These are phyloP conservation scores for Drosophila pseudotakahashii DNA, from an alignment of 2,888 invertebrate genomes.

Conservation along the genomic window DNA sequence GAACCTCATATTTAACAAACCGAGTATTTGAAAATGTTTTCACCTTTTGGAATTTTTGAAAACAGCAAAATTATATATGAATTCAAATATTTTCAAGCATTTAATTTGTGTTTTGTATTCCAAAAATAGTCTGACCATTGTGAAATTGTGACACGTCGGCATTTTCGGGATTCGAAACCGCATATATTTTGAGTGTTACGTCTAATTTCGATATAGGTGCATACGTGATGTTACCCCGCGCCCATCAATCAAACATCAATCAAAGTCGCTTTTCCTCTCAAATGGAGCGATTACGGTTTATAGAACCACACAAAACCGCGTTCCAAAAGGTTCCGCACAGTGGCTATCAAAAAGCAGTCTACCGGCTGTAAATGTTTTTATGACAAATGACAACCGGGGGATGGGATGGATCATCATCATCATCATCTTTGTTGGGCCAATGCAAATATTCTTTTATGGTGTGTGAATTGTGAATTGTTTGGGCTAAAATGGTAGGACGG, in stretches of 20 bases:
- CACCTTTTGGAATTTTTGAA: constrained; percentile 1
- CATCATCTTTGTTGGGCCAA: constrained; percentile 1
- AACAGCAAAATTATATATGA: too few species aligned
- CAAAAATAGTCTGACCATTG: constrained; percentile 2
- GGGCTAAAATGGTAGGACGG: background rate
- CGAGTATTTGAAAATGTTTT: background rate
- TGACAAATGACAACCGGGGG: background rate
- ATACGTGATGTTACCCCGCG: constrained; percentile 29
- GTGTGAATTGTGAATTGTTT: constrained; percentile 3
- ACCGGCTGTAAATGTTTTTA: constrained; percentile 17
- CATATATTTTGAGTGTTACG: background rate
- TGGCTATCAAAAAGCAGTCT: constrained; percentile 14
- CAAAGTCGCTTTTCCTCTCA: constrained; percentile 29
- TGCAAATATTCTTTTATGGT: constrained; percentile 32
- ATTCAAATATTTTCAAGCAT: background rate
- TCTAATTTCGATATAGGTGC: constrained; percentile 14
- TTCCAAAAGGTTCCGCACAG: background rate
- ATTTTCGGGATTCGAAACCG: background rate
- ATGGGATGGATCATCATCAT: background rate
- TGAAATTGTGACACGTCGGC: constrained; percentile 1
- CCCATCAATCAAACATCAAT: constrained; percentile 40
- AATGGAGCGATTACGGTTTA: constrained; percentile 11
- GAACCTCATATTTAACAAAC: too few species aligned
- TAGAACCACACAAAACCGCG: background rate
- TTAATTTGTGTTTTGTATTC: constrained; percentile 5